Percentiles rank a stretch among this genome's conserved stretches.
These are phyloP conservation scores for Drosophila flavopinicola DNA, from an alignment of 2,888 invertebrate genomes.

Conservation along the genomic window DNA sequence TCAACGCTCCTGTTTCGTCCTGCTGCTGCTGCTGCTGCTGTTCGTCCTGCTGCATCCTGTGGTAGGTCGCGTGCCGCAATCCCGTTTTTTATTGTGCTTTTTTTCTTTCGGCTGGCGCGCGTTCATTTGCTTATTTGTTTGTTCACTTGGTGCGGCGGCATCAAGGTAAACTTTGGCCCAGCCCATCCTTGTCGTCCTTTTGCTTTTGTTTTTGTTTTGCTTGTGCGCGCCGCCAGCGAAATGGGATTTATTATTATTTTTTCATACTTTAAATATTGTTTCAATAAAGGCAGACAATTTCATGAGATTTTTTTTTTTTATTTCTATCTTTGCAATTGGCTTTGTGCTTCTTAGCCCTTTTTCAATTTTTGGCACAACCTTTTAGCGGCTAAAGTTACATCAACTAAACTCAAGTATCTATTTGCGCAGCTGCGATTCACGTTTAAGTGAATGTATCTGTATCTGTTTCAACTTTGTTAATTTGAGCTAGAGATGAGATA, in stretches of 20 bases:
- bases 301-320: slow-evolving; percentile 32
- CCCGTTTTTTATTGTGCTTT: slow-evolving; percentile 75
- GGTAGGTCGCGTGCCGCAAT: slow-evolving; percentile 81
- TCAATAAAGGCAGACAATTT: slow-evolving; percentile 56
- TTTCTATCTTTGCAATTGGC: slow-evolving; percentile 48
- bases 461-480: slow-evolving; percentile 61
- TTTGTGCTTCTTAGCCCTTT: slow-evolving; percentile 49
- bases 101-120: slow-evolving; percentile 64
- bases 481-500: slow-evolving; percentile 43
- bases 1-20: slow-evolving; percentile 26
- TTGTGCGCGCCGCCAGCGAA: slow-evolving; percentile 67
- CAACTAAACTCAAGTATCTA: slow-evolving; percentile 58
- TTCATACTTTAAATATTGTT: slow-evolving; percentile 76
- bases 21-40: not conserved
- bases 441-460: slow-evolving; percentile 47
- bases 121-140: slow-evolving; percentile 80
- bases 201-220: slow-evolving; percentile 62
- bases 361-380: slow-evolving; percentile 47
- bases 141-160: slow-evolving; percentile 71
- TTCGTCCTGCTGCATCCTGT: slow-evolving; percentile 67
- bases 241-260: slow-evolving; percentile 74
- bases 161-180: slow-evolving; percentile 78
- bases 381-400: slow-evolving; percentile 72
- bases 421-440: slow-evolving; percentile 68
- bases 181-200: slow-evolving; percentile 17